Percentiles rank a stretch among this genome's conserved stretches.
These are phyloP conservation scores for Clamator glandarius DNA, from an alignment of 2,797 vertebrate species.

Conservation along the genomic window DNA sequence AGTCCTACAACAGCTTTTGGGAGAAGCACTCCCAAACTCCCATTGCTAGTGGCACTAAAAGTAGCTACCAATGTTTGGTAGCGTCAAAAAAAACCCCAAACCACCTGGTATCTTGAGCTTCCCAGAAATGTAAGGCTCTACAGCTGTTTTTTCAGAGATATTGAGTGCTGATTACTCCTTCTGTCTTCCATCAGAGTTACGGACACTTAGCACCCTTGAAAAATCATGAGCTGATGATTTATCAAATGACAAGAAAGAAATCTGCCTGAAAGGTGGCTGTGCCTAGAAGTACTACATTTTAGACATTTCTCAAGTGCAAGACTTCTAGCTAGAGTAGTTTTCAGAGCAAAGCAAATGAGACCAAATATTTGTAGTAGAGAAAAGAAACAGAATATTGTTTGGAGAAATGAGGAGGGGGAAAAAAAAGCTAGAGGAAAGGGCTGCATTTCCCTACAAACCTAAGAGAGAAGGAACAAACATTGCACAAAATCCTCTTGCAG, in stretches of 20 bases:
- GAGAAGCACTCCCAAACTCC: not conserved
- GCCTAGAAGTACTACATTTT: not conserved
- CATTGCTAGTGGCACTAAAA: not conserved
- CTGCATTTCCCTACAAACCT: not conserved
- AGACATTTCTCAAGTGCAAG: not conserved
- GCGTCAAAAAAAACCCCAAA: not conserved
- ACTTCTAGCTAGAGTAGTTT: not conserved
- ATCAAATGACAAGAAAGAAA: not conserved
- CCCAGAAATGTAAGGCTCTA: not conserved
- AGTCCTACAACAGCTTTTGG: not conserved
- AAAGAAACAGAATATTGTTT: slow-evolving; percentile 40
- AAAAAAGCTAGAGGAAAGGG: slow-evolving; percentile 33
- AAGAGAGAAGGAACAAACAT: not conserved
- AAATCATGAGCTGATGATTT: slow-evolving; percentile 19
- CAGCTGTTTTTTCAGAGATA: not conserved
- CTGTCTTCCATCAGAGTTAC: not conserved
- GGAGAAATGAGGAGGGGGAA: not conserved
- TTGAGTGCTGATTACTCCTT: slow-evolving; percentile 21
- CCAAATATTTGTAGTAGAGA: slow-evolving; percentile 21
- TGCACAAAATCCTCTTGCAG: not conserved
- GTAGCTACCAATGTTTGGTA: not conserved
- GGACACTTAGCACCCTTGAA: slow-evolving; percentile 26
- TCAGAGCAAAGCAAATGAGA: slow-evolving; percentile 40
- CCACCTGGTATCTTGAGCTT: not conserved
- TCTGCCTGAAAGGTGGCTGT: not conserved